These are phyloP conservation scores for Bettongia penicillata DNA, from an alignment of 2,113 vertebrate genomes.

Conservation along the genomic window DNA sequence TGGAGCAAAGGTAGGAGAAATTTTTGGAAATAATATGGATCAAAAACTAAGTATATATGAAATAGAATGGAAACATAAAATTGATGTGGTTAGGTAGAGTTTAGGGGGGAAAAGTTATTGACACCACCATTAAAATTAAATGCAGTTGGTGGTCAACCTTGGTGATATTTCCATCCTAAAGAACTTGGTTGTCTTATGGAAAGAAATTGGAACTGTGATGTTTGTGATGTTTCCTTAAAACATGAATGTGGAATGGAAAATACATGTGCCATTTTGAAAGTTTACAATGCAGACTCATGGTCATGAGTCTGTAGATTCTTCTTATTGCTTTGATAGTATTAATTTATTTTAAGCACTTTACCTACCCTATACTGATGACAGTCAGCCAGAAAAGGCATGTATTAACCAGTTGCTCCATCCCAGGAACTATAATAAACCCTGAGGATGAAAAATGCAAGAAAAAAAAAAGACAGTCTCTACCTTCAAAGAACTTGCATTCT, in stretches of 20 bases:
- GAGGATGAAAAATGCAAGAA: not conserved
- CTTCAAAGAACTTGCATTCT: not conserved
- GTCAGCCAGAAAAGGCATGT: not conserved
- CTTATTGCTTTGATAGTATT: not conserved
- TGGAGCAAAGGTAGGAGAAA: not conserved
- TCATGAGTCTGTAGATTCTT: not conserved
- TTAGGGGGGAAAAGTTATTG: not conserved
- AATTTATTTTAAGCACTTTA: not conserved
- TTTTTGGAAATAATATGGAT: not conserved
- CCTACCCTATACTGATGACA: not conserved
- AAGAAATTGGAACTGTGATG: not conserved
- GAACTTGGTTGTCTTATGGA: not conserved
- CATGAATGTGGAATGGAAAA: not conserved
- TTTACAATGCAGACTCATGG: not conserved
- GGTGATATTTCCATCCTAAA: not conserved
- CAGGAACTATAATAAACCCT: not conserved
- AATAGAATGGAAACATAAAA: not conserved
- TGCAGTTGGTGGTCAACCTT: not conserved
- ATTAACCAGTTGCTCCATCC: not conserved
- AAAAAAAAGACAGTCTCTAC: not conserved
- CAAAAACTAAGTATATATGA: not conserved
- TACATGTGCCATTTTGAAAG: not conserved
- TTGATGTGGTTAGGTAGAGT: not conserved
- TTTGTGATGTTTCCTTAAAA: not conserved
- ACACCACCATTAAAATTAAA: not conserved